Evolutionary conservation across 2,888 invertebrate genomes (phyloP).

Genomic region (Nemoura dubitans): DNA sequence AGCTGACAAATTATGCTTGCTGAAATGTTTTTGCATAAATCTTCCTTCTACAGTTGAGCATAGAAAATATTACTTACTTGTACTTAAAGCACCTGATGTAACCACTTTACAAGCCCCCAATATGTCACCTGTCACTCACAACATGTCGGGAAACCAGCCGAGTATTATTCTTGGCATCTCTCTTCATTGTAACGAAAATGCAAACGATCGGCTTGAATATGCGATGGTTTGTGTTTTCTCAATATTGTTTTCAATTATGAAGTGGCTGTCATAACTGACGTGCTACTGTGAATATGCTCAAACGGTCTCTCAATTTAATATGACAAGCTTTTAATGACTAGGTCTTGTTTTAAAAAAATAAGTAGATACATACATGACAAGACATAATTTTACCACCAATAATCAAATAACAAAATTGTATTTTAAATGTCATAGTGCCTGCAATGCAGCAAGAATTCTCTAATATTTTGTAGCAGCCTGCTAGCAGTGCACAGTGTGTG

Average conservation of each 20-base stretch:
- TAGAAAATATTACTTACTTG: neutral
- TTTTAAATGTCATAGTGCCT: too few relatives aligned
- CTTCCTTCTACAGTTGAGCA: neutral
- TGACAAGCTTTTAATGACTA: too few relatives aligned
- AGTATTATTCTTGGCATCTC: neutral
- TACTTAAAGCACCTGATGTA: neutral
- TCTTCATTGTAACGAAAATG: neutral
- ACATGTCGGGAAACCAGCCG: too few relatives aligned
- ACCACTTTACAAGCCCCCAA: neutral
- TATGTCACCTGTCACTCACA: neutral
- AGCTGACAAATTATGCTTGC: neutral
- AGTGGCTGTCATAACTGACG: neutral
- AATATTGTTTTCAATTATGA: neutral
- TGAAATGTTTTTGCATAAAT: neutral
- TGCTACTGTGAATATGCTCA: too few relatives aligned
- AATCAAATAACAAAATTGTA: too few relatives aligned
- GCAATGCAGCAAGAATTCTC: too few relatives aligned
- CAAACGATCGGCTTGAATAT: neutral
- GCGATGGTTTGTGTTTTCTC: neutral
- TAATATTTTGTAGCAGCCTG: too few relatives aligned
- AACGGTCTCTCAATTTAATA: too few relatives aligned
- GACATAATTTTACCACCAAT: too few relatives aligned
- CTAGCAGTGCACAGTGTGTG: too few relatives aligned
- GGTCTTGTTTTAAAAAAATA: too few relatives aligned
- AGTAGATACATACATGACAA: too few relatives aligned